Conservation (phyloP, 2,113 vertebrate genomes). For the Odobenus rosmarus region DNA sequence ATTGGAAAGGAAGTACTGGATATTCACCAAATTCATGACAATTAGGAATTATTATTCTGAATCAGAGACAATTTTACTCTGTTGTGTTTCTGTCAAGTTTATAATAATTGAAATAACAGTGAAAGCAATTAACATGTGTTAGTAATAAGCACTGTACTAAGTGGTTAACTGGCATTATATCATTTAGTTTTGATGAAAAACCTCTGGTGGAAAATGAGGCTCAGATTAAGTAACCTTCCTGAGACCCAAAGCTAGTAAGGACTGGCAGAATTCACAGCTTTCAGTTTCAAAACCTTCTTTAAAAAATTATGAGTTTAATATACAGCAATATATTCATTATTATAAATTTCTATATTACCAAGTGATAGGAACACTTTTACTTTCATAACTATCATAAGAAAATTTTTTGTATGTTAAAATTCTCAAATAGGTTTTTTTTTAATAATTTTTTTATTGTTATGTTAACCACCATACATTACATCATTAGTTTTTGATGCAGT, state of each 20-base stretch:
- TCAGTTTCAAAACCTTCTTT: not conserved
- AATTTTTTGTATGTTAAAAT: not conserved
- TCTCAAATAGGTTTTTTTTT: not conserved
- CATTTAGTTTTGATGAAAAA: not conserved
- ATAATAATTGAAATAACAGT: not conserved
- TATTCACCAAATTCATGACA: not conserved
- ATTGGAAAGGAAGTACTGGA: not conserved
- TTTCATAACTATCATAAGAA: not conserved
- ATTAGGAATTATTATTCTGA: conserved; percentile 20
- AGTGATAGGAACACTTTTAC: not conserved
- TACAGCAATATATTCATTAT: not conserved
- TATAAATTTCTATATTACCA: not conserved
- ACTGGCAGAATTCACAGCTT: not conserved
- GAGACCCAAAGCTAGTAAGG: not conserved
- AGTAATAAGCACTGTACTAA: not conserved
- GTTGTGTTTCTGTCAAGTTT: not conserved
- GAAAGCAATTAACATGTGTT: not conserved
- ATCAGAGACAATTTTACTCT: not conserved
- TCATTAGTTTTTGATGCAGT: too few relatives aligned
- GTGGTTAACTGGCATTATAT: not conserved
- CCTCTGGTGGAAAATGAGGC: not conserved
- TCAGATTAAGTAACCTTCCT: not conserved
- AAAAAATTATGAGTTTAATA: not conserved
- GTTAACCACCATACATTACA: too few relatives aligned
- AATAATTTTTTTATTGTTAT: too few relatives aligned